phyloP scores from a whole-genome alignment of 2,113 vertebrate species.

The Colius striatus region DNA sequence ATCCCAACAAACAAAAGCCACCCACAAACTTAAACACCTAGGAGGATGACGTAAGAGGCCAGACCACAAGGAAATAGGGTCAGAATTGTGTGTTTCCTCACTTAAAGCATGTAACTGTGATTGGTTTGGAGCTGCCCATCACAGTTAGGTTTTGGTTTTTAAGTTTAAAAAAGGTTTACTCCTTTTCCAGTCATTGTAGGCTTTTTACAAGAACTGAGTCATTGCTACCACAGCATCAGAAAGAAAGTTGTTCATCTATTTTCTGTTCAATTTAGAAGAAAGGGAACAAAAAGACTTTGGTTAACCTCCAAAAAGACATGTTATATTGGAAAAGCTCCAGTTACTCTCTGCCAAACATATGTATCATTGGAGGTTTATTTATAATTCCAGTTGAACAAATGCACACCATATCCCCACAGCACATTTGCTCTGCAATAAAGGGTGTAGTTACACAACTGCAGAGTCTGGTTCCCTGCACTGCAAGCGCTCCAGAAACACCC shows the following conservation, averaged over 20 bases:
- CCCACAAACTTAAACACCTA: neutral
- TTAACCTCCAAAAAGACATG: neutral
- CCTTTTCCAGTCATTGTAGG: neutral
- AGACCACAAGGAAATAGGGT: neutral
- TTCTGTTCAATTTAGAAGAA: neutral
- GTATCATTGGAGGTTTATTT: neutral
- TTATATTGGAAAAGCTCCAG: neutral
- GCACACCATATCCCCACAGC: neutral
- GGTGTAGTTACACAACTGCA: neutral
- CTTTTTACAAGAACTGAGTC: neutral
- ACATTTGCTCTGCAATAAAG: neutral
- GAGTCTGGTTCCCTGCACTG: neutral
- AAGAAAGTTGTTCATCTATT: neutral
- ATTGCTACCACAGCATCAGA: neutral
- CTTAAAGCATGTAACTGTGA: neutral
- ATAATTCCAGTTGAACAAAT: neutral
- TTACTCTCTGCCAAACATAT: neutral
- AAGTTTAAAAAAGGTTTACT: neutral
- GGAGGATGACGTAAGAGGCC: neutral
- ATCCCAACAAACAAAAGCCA: neutral
- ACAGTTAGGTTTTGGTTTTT: neutral
- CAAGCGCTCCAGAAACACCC: neutral
- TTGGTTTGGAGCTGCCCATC: neutral
- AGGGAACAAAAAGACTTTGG: neutral
- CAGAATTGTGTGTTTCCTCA: neutral